Evolutionary conservation across 92 coral and sea anemone genomes (phyloP).

Genomic region (Micromussa lordhowensis): DNA sequence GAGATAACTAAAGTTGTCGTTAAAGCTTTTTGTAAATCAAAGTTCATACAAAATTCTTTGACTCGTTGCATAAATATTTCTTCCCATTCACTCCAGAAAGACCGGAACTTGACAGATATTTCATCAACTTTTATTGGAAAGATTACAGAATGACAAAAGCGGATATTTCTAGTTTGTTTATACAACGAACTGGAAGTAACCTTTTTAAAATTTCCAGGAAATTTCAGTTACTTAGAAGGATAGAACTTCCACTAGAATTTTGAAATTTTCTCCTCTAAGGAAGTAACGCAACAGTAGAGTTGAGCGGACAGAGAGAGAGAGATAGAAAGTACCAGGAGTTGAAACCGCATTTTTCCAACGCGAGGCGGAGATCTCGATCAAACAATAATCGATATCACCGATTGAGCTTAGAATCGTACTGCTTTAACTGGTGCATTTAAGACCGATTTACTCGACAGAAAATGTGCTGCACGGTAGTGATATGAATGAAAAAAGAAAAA

Average conservation of each 20-base stretch:
- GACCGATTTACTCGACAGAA: too few relatives aligned
- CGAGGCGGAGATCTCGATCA: too few relatives aligned
- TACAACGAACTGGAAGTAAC: not conserved
- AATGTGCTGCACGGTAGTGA: too few relatives aligned
- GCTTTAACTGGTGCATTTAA: too few relatives aligned
- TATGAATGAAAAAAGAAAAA: too few relatives aligned
- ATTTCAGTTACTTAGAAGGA: not conserved
- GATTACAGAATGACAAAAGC: conserved; percentile 10
- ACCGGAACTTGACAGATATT: not conserved
- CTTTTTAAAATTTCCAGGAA: not conserved
- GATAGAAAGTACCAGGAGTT: too few relatives aligned
- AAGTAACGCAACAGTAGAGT: not conserved
- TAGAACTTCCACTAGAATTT: not conserved
- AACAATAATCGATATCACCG: too few relatives aligned
- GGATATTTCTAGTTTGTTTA: not conserved
- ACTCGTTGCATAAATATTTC: not conserved
- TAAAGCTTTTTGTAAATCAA: not conserved
- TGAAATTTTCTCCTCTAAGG: not conserved
- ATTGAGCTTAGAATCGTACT: too few relatives aligned
- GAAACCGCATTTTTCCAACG: too few relatives aligned
- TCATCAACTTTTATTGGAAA: not conserved
- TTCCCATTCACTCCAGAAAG: not conserved
- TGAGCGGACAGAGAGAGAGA: too few relatives aligned
- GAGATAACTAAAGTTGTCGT: not conserved
- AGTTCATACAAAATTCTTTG: not conserved